Evolutionary conservation across 2,113 vertebrate genomes (phyloP).

Genomic region (Phrynosoma platyrhinos): DNA sequence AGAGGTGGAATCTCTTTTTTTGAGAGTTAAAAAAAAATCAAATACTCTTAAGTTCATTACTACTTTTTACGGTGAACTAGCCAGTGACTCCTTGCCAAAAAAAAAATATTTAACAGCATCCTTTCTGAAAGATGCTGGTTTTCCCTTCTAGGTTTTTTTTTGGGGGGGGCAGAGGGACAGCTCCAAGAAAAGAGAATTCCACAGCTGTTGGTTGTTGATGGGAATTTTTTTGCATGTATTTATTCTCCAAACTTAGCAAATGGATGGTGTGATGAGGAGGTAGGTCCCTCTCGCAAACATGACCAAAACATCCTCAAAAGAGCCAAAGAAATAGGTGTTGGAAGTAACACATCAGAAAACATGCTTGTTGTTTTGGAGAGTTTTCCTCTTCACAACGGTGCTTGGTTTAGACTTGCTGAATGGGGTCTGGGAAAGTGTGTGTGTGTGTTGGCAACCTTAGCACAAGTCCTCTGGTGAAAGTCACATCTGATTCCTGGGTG

Average conservation of each 20-base stretch:
- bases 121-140: background rate
- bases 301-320: slow-evolving; percentile 2
- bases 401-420: too few relatives aligned
- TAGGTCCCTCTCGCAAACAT: background rate
- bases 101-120: background rate
- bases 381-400: background rate
- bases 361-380: slow-evolving; percentile 31
- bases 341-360: background rate
- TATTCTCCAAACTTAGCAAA: background rate
- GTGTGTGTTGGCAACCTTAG: slow-evolving; percentile 15
- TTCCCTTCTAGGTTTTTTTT: background rate
- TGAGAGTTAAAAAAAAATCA: background rate
- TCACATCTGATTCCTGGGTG: slow-evolving; percentile 51
- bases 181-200: background rate
- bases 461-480: slow-evolving; percentile 29
- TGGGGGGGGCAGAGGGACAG: too few relatives aligned
- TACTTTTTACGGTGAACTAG: too few relatives aligned
- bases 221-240: background rate
- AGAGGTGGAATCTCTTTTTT: background rate
- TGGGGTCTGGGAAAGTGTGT: background rate
- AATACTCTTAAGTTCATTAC: background rate
- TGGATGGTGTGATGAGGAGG: background rate
- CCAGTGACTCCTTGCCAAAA: too few relatives aligned
- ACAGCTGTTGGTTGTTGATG: background rate
- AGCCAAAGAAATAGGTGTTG: slow-evolving; percentile 4